phyloP scores from a whole-genome alignment of 2,888 invertebrate genomes.

The Dexiosoma caninum region DNA sequence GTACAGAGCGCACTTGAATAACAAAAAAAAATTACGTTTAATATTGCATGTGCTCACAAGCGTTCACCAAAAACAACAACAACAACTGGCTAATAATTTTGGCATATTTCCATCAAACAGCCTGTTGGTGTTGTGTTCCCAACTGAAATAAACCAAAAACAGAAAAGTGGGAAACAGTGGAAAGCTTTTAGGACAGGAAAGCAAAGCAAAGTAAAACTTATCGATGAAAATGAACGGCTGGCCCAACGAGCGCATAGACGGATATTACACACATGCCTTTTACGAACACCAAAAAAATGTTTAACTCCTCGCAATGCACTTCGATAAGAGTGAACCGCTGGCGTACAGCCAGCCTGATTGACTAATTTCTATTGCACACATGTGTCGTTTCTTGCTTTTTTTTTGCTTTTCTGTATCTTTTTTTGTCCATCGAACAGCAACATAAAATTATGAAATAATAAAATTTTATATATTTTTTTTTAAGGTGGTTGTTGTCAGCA shows the following conservation, averaged over 20 bases:
- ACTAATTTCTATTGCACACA: conserved; percentile 29
- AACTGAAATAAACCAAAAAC: not conserved
- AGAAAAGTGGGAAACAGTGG: not conserved
- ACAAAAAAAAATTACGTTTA: not conserved
- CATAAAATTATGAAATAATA: not conserved
- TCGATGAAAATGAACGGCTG: too few species aligned
- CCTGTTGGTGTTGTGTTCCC: conserved; percentile 5
- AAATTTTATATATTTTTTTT: conserved; percentile 20
- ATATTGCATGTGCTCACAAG: not conserved
- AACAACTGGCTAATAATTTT: conserved; percentile 65
- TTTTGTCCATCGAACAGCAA: not conserved
- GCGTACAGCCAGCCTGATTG: not conserved
- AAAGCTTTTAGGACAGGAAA: conserved; percentile 29
- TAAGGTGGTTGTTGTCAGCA: conserved; percentile 26
- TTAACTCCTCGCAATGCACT: conserved; percentile 18
- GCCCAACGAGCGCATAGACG: too few species aligned
- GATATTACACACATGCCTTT: conserved; percentile 46
- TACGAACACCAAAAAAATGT: conserved; percentile 15
- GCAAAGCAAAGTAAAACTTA: too few species aligned
- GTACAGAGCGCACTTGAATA: not conserved
- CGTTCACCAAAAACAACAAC: not conserved
- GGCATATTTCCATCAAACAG: conserved; percentile 68
- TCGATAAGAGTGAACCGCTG: not conserved
- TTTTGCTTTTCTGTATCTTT: too few species aligned
- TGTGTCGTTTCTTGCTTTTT: too few species aligned